Conservation (phyloP, 2,113 vertebrate genomes). For the Serilophus lunatus region DNA sequence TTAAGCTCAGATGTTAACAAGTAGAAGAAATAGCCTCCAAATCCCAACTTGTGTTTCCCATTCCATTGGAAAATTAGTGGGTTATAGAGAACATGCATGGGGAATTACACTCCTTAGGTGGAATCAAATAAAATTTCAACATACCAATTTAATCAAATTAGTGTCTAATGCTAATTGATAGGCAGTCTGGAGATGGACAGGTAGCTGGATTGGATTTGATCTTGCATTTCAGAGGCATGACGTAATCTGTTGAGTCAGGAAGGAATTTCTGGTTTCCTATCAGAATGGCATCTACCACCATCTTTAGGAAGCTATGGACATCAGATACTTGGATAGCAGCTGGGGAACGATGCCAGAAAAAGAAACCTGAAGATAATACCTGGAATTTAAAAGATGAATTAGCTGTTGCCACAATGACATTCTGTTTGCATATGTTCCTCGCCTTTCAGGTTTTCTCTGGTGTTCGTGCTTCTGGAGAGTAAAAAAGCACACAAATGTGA, state of each 20-base stretch:
- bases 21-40: conserved; percentile 20
- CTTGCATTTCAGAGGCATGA: conserved; percentile 39
- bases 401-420: not conserved
- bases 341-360: not conserved
- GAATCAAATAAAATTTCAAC: conserved; percentile 59
- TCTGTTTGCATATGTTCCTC: not conserved
- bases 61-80: conserved; percentile 48
- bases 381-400: conserved; percentile 19
- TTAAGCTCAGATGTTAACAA: conserved; percentile 58
- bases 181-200: conserved; percentile 30
- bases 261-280: conserved; percentile 55
- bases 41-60: conserved; percentile 50
- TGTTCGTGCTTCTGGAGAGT: not conserved
- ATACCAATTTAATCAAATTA: conserved; percentile 57
- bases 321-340: not conserved
- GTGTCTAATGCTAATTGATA: conserved; percentile 53
- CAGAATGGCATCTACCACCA: conserved; percentile 30
- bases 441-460: not conserved
- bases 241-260: not conserved
- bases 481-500: accelerated
- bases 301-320: not conserved
- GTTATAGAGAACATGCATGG: conserved; percentile 22
- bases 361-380: not conserved
- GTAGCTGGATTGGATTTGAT: conserved; percentile 41
- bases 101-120: conserved; percentile 37